A percentile compares a stretch with the other conserved stretches of the same genome.
These are phyloP conservation scores for Crotophaga sulcirostris DNA, from an alignment of 2,113 vertebrate genomes.

Conservation along the genomic window DNA sequence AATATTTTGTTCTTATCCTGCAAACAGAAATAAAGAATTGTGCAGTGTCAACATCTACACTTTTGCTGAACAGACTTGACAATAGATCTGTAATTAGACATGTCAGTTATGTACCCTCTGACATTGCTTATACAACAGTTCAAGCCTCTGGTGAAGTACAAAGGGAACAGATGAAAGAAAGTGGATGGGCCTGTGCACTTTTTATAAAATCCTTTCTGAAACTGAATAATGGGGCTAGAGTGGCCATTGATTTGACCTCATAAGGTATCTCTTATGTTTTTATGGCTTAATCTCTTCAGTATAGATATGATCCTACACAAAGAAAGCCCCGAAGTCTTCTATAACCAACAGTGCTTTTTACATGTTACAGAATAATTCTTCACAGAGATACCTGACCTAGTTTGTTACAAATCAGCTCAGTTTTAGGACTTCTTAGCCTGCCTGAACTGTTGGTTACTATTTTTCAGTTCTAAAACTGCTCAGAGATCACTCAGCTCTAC, in stretches of 20 bases:
- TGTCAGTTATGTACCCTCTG: not conserved
- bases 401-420: constrained; percentile 9
- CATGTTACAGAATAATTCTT: not conserved
- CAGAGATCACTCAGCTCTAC: not conserved
- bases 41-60: not conserved
- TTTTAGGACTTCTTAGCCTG: not conserved
- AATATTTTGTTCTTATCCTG: not conserved
- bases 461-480: not conserved
- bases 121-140: not conserved
- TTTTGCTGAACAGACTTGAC: not conserved
- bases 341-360: constrained; percentile 15
- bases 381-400: not conserved
- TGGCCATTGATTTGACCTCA: not conserved
- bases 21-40: not conserved
- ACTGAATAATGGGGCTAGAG: not conserved
- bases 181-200: not conserved
- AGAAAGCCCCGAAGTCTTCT: not conserved
- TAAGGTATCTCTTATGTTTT: not conserved
- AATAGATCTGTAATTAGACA: not conserved
- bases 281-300: not conserved
- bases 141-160: not conserved
- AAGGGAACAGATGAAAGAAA: constrained; percentile 7
- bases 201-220: not conserved
- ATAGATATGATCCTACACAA: not conserved
- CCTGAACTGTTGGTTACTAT: not conserved